Evolutionary conservation across 1,140 invertebrate species (phyloP), one percentile per base, ranked within the genome.

Genomic region (Penaeus indicus): DNA sequence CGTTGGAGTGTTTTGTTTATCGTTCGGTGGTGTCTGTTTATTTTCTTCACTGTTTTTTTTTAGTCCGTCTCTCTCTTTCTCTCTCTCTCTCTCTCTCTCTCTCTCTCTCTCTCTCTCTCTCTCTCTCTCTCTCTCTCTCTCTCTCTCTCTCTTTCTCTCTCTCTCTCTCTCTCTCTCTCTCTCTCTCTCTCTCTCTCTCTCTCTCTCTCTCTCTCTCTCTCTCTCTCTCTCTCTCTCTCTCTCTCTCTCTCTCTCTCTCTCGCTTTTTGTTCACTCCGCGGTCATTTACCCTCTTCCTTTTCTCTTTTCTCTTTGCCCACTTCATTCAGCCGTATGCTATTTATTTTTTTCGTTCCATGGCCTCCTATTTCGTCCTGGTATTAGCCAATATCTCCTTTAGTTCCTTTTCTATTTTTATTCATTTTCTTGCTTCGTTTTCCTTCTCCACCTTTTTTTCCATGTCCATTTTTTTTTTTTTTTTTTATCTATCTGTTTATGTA

Each of bases 311-410:
- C 32, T 62, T 60, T 64, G 22, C 27, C 60, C 38, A 32, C 64
- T 27, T 79, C 85, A 27, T 22, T 64, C 72, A 27, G 21, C 61
- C 62, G 25, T 32, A 32, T 61, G 19, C 38, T 79, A 25, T 21
- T 61, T 27, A 13, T 67, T 27, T 22, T 27, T 22, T n/a, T 79
- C 61, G 21, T 21, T 72, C 47, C 77, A 32, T 32, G 11, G 77
- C 69, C 62, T 13, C 82, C 84, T 83, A 61, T 64, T 79, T 89
- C n/a, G 69, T 72, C 64, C 5, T 61, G 25, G 84, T 54, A 84
- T 80, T 83, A 42, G 84, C 67, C 77, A 27, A 61, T 64, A 62
- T 42, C 54, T 64, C 16, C 21, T 21, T 54, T 27, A 19, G 2
- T 22, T 22, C 54, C 38, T 21, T 38, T 62, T 60, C 61, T 81